Conservation (phyloP, 2,888 invertebrate species). For the Xestia c-nigrum region DNA sequence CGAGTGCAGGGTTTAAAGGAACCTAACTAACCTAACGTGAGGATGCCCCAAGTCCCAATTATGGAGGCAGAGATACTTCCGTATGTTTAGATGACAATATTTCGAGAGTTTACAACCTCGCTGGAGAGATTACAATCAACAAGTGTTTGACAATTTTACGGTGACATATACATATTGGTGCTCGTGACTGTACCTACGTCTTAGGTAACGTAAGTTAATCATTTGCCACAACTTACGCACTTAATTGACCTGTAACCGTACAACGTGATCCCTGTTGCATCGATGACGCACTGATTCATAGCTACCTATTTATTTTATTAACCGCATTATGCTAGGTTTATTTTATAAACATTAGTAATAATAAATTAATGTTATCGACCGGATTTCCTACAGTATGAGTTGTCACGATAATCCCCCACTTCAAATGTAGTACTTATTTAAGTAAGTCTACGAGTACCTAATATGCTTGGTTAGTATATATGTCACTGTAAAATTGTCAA, state of each 20-base stretch:
- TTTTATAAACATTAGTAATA: slow-evolving; percentile 13
- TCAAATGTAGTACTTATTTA: neutral
- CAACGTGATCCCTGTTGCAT: slow-evolving; percentile 1
- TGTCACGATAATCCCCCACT: slow-evolving; percentile 1
- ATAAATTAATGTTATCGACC: slow-evolving; percentile 13
- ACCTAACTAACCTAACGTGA: too few species aligned
- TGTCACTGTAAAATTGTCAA: too few species aligned
- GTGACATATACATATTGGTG: too few species aligned
- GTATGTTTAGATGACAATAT: too few species aligned
- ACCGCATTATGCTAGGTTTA: neutral
- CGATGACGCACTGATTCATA: slow-evolving; percentile 14
- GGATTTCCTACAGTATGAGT: slow-evolving; percentile 29
- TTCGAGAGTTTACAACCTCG: too few species aligned
- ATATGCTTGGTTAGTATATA: too few species aligned
- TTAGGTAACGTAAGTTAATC: neutral
- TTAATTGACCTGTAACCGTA: slow-evolving; percentile 22
- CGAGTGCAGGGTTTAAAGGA: too few species aligned
- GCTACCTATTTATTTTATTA: slow-evolving; percentile 19
- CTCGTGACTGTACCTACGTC: neutral
- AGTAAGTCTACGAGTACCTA: too few species aligned
- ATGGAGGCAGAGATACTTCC: too few species aligned
- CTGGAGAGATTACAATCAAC: too few species aligned
- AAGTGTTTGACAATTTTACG: too few species aligned
- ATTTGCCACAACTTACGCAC: slow-evolving; percentile 28
- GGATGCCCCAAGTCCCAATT: too few species aligned